These are phyloP conservation scores for Papio anubis DNA, from an alignment of 2,113 vertebrate species.

Conservation along the genomic window DNA sequence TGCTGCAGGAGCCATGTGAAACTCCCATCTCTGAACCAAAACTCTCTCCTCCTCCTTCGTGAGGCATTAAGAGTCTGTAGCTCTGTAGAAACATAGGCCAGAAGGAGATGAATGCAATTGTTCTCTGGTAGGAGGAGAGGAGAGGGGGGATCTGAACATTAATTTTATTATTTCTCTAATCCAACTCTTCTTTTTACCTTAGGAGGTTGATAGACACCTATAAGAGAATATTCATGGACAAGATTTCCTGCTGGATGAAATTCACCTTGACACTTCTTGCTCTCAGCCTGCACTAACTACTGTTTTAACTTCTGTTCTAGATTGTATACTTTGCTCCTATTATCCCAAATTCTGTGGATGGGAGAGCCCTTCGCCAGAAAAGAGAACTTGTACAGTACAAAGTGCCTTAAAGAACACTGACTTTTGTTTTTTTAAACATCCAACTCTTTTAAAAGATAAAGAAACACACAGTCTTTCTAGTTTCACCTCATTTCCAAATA, in stretches of 20 bases:
- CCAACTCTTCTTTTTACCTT: not conserved
- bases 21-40: not conserved
- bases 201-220: not conserved
- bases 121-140: not conserved
- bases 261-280: not conserved
- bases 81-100: not conserved
- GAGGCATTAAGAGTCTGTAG: not conserved
- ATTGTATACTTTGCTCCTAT: not conserved
- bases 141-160: not conserved
- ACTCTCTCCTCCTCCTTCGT: not conserved
- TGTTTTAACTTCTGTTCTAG: not conserved
- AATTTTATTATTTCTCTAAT: not conserved
- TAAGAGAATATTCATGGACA: not conserved
- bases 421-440: not conserved
- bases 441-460: constrained; percentile 4
- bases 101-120: not conserved
- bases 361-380: not conserved
- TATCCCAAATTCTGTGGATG: not conserved
- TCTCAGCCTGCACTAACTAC: not conserved
- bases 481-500: not conserved
- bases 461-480: not conserved
- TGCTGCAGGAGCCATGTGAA: not conserved
- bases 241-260: not conserved
- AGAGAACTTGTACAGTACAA: not conserved
- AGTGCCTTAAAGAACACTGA: not conserved